Conservation (phyloP, 2,113 vertebrate species). For the Jaculus jaculus region DNA sequence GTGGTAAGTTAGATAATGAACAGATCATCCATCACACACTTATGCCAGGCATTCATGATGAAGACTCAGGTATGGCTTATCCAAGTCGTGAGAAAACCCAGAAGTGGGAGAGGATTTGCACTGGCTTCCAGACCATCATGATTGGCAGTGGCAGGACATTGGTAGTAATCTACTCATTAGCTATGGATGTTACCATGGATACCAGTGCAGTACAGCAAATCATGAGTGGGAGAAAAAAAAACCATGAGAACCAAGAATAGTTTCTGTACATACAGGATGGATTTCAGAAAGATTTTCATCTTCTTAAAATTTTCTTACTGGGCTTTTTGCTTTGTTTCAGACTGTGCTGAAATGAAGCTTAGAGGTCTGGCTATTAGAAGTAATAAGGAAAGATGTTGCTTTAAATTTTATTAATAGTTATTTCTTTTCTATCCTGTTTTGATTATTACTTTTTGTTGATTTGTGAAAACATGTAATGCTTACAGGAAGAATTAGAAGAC, state of each 20-base stretch:
- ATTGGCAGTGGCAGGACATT: conserved; percentile 1
- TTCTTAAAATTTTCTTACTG: conserved; percentile 25
- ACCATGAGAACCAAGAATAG: conserved; percentile 61
- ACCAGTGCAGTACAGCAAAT: conserved; percentile 17
- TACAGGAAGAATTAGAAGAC: background rate
- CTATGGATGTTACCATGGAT: conserved; percentile 47
- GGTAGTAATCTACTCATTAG: background rate
- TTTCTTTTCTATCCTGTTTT: background rate
- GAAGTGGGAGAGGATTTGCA: background rate
- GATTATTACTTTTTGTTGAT: background rate
- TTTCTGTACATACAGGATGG: background rate
- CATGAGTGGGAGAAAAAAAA: conserved; percentile 62
- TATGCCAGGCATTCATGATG: background rate
- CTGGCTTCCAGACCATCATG: background rate
- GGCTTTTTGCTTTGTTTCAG: conserved; percentile 16
- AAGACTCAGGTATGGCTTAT: background rate
- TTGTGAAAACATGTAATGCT: background rate
- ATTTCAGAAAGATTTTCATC: conserved; percentile 47
- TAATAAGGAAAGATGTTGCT: background rate
- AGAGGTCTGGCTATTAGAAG: background rate
- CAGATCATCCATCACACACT: background rate
- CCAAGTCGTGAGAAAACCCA: background rate
- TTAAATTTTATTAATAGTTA: background rate
- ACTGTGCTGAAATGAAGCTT: background rate
- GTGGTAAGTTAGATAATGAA: background rate